Evolutionary conservation across 2,113 vertebrate genomes (phyloP).

Genomic region (Thamnaconus septentrionalis): DNA sequence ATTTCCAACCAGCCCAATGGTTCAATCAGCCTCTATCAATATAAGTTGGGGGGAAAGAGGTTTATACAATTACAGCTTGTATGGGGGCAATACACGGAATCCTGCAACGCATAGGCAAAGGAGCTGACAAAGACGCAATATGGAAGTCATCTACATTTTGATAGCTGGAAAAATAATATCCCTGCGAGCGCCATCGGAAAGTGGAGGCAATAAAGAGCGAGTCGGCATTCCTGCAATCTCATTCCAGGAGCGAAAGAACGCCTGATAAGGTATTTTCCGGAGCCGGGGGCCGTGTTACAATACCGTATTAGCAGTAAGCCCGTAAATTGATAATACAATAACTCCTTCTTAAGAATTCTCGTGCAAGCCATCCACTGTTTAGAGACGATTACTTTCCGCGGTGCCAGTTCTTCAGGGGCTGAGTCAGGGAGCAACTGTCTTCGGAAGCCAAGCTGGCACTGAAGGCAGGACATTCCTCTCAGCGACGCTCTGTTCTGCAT

Average conservation of each 20-base stretch:
- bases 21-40: slow-evolving; percentile 35
- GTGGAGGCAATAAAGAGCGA: slow-evolving; percentile 24
- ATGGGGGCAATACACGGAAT: slow-evolving; percentile 21
- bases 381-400: slow-evolving; percentile 35
- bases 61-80: slow-evolving; percentile 19
- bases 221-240: slow-evolving; percentile 11
- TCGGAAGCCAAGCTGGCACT: slow-evolving; percentile 48
- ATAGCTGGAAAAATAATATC: slow-evolving; percentile 19
- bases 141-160: slow-evolving; percentile 15
- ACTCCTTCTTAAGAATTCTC: slow-evolving; percentile 24
- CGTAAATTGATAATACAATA: slow-evolving; percentile 32
- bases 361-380: slow-evolving; percentile 16
- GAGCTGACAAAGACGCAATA: slow-evolving; percentile 17
- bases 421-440: slow-evolving; percentile 42
- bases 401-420: slow-evolving; percentile 39
- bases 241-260: slow-evolving; percentile 20
- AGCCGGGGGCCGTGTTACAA: slow-evolving; percentile 38
- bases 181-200: slow-evolving; percentile 15
- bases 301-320: slow-evolving; percentile 24
- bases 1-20: slow-evolving; percentile 26
- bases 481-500: not conserved
- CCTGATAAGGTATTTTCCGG: slow-evolving; percentile 28
- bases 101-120: slow-evolving; percentile 15
- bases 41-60: slow-evolving; percentile 22
- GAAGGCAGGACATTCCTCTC: slow-evolving; percentile 33